phyloP scores from a whole-genome alignment of 2,113 vertebrate species.

The Propithecus coquereli region DNA sequence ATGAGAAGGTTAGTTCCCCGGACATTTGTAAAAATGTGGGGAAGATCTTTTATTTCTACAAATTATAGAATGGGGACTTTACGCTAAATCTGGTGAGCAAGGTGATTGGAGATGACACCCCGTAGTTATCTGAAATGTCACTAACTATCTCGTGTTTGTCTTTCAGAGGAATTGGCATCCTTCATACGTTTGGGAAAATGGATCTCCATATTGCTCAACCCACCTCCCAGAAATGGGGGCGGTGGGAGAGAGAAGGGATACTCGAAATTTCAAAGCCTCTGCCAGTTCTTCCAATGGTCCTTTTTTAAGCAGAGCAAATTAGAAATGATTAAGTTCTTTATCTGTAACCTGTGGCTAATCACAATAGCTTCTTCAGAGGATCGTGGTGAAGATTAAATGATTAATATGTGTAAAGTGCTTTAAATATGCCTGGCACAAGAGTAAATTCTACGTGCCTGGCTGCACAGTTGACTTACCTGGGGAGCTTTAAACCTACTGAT shows the following conservation, averaged over 20 bases:
- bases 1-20: not conserved
- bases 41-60: not conserved
- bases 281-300: not conserved
- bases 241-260: not conserved
- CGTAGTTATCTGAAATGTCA: not conserved
- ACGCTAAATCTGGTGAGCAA: not conserved
- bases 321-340: not conserved
- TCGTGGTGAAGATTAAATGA: not conserved
- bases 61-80: not conserved
- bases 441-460: not conserved
- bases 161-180: not conserved
- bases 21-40: not conserved
- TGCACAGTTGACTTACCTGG: not conserved
- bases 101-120: not conserved
- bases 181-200: not conserved
- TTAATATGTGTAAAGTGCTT: not conserved
- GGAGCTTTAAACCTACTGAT: not conserved
- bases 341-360: not conserved
- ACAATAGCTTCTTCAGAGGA: not conserved
- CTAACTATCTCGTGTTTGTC: not conserved
- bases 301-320: slow-evolving; percentile 24
- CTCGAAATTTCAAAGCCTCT: not conserved
- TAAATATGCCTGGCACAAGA: not conserved
- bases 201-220: not conserved
- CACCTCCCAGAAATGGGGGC: not conserved